A percentile compares a stretch with the other conserved stretches of the same genome.
phyloP scores from a whole-genome alignment of 2,888 invertebrate genomes.

The Erpobdella octoculata region DNA sequence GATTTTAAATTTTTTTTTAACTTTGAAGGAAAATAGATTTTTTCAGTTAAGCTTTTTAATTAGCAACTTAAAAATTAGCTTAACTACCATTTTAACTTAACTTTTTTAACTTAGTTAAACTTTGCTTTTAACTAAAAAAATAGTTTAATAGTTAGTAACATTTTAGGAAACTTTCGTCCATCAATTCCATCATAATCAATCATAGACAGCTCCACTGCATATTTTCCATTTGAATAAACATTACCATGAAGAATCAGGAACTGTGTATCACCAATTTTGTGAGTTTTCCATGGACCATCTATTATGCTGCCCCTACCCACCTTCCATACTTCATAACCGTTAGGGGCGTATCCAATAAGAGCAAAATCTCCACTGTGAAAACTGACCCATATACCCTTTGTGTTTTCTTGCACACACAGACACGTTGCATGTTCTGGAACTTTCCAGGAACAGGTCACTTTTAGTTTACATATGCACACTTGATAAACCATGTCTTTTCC shows the following conservation, averaged over 20 bases:
- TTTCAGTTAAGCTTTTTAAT: too few species aligned
- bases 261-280: neutral
- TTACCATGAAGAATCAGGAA: neutral
- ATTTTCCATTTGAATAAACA: neutral
- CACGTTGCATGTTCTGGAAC: neutral
- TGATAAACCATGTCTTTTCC: neutral
- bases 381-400: neutral
- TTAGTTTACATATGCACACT: neutral
- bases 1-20: too few species aligned
- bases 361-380: neutral
- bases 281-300: neutral
- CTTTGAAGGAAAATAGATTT: too few species aligned
- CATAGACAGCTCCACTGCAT: neutral
- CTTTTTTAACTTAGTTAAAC: too few species aligned
- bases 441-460: neutral
- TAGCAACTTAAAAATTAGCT: too few species aligned
- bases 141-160: too few species aligned
- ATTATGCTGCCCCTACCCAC: neutral
- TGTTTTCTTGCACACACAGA: neutral
- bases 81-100: too few species aligned
- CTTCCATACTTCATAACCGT: neutral
- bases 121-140: too few species aligned
- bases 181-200: constrained; percentile 3
- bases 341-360: neutral
- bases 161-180: too few species aligned